Evolutionary conservation across 2,888 invertebrate genomes (phyloP).

Genomic region (Phorcus lineatus): DNA sequence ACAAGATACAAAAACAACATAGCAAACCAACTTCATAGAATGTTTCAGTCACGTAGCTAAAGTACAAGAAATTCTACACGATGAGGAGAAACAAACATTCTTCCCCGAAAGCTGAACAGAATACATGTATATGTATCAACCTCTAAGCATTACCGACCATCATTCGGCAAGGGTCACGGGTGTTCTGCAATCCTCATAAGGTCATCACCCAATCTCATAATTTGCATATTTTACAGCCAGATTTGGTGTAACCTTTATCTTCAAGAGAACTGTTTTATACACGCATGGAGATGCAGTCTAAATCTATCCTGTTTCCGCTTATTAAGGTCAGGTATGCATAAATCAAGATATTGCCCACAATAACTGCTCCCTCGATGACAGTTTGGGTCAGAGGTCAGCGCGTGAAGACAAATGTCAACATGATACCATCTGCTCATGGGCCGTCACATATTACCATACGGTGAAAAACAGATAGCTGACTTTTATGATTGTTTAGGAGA

Average conservation of each 20-base stretch:
- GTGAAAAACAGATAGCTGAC: background rate
- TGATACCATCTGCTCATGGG: background rate
- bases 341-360: conserved; percentile 9
- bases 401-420: background rate
- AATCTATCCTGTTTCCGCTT: conserved; percentile 4
- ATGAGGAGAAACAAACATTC: too few relatives aligned
- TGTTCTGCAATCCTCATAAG: background rate
- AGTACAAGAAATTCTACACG: too few relatives aligned
- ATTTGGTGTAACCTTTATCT: background rate
- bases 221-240: background rate
- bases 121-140: too few relatives aligned
- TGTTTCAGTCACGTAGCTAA: too few relatives aligned
- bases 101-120: too few relatives aligned
- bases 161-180: too few relatives aligned
- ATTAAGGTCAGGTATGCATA: background rate
- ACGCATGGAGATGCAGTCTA: background rate
- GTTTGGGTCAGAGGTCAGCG: background rate
- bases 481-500: conserved; percentile 8
- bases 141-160: too few relatives aligned
- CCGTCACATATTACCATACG: background rate
- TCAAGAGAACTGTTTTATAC: background rate
- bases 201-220: background rate
- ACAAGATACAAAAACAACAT: too few relatives aligned
- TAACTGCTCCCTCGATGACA: conserved; percentile 9
- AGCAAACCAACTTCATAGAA: too few relatives aligned